Base-by-base conservation (phyloP, 2,888 invertebrate species). In the Phyto melanocephala region DNA sequence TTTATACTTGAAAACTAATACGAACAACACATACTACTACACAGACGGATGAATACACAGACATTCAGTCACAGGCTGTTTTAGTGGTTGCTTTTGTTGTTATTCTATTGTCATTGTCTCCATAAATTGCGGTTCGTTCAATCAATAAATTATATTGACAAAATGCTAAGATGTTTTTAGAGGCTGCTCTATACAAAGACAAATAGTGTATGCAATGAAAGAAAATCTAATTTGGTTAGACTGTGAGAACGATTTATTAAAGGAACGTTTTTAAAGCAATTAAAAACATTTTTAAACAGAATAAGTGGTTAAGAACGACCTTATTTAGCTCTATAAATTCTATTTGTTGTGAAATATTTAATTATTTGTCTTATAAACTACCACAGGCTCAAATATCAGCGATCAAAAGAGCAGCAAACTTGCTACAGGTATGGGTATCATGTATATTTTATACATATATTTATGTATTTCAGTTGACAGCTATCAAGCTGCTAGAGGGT, bases 91-190 rank as follows among this genome's bases (percentile, higher is more conserved):
- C 42, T 65, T 63, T 74, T 76, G 40, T 77, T 77, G 76, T 62
- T 58, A 52, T 71, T 58, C 50, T 52, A 45, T 70, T 77, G 67
- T 52, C 50, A 74, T 82, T 71, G 78, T 82, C 74, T 80, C 45
- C 54, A 76, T 76, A 76, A 80, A 67, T 67, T 74, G 74, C 62
- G 81, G 74, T 82, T 58, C 58, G 50, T 81, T 74, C 56, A 56
- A 78, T 79, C 81, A 77, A 81, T 81, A 77, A 77, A 72, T 81
- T 78, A 81, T 77, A 72, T 65, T 60, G 77, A 81, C 68, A 81
- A 72, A 74, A 65, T 65, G 47, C 72, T 77, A 67, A 54, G 72
- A 76, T 60, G 42, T 65, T 71, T 37, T 37, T 22, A 15, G 10
- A 58, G 75, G 35, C 35, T 35, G 37, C 20, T 33, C 10, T 22